Percentiles rank a stretch among this genome's conserved stretches.
phyloP scores from a whole-genome alignment of 2,888 invertebrate species.

The Xanthorhoe spadicearia region DNA sequence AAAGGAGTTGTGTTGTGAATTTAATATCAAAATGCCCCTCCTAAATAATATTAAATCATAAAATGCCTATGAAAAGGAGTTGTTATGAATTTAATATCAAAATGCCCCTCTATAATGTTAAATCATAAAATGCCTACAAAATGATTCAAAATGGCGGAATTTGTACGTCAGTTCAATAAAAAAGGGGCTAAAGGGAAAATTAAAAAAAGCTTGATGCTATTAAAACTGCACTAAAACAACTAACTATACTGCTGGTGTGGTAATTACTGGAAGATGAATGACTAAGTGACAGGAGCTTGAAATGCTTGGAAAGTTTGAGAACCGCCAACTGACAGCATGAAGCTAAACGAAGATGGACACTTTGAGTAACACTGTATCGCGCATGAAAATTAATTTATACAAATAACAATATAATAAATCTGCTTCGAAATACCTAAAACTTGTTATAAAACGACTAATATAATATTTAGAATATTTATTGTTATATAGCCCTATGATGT shows the following conservation, averaged over 20 bases:
- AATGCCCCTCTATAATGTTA: too few species aligned
- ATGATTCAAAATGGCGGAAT: too few species aligned
- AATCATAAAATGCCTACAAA: too few species aligned
- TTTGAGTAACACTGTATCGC: constrained; percentile 1
- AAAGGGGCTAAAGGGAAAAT: neutral
- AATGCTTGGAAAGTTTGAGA: constrained; percentile 20
- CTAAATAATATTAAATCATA: too few species aligned
- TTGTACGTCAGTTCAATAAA: too few species aligned
- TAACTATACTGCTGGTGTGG: neutral
- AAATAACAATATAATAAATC: neutral
- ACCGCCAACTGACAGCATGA: neutral
- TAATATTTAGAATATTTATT: neutral
- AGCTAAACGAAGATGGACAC: neutral
- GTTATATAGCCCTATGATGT: neutral
- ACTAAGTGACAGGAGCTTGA: too few species aligned
- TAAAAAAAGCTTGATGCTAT: neutral
- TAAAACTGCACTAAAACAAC: neutral
- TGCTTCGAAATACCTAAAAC: neutral
- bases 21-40: too few species aligned
- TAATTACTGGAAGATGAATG: too few species aligned
- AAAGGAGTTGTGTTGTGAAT: too few species aligned
- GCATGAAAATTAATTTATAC: neutral
- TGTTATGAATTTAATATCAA: too few species aligned
- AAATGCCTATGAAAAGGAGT: too few species aligned
- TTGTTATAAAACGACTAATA: neutral